Evolutionary conservation across 2,888 invertebrate species (phyloP).

Genomic region (Itoplectis maculator): DNA sequence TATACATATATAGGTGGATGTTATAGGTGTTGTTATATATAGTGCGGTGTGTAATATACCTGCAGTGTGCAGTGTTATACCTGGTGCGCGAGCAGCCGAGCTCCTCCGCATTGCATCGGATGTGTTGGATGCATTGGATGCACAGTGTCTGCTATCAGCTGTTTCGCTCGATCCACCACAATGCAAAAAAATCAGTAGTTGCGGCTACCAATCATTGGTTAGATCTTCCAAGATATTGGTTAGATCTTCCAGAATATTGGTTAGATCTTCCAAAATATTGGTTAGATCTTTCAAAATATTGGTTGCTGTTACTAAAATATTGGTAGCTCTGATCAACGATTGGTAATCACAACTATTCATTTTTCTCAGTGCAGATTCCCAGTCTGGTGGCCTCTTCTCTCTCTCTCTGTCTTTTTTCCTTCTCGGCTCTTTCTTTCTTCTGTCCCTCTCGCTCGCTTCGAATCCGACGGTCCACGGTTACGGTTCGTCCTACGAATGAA

Average conservation of each 20-base stretch:
- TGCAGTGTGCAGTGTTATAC: conserved; percentile 17
- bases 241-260: too few relatives aligned
- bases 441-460: background rate
- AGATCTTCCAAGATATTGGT: too few relatives aligned
- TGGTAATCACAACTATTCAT: too few relatives aligned
- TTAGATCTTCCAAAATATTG: too few relatives aligned
- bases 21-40: background rate
- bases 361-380: too few relatives aligned
- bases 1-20: background rate
- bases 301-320: too few relatives aligned
- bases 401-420: background rate
- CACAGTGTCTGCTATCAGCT: conserved; percentile 49
- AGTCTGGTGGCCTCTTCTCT: too few relatives aligned
- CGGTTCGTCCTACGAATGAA: background rate
- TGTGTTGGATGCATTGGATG: conserved; percentile 5
- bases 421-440: background rate
- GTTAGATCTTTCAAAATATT: too few relatives aligned
- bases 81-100: conserved; percentile 39
- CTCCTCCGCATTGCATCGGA: conserved; percentile 60
- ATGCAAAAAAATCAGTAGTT: too few relatives aligned
- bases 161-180: conserved; percentile 41
- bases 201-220: too few relatives aligned
- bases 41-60: background rate
- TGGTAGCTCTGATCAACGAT: too few relatives aligned
- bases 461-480: background rate